A percentile compares a stretch with the other conserved stretches of the same genome.
phyloP scores from a whole-genome alignment of 2,888 invertebrate genomes.

The Drosophila hawaiiensis region DNA sequence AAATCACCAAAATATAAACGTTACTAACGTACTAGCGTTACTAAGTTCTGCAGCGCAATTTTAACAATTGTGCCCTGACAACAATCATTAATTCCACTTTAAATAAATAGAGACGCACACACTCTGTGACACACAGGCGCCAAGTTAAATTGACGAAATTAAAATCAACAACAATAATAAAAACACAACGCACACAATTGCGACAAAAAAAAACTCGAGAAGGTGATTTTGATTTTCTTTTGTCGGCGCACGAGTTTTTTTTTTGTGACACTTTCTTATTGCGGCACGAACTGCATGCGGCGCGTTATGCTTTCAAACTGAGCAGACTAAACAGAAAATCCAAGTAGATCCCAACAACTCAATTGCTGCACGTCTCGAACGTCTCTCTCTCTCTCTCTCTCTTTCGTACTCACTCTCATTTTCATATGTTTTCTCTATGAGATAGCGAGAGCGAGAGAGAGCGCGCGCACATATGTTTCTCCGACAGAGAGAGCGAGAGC shows the following conservation, averaged over 20 bases:
- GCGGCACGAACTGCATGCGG: conserved; percentile 41
- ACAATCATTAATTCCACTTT: conserved; percentile 18
- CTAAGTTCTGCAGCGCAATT: conserved; percentile 10
- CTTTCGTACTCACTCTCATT: conserved; percentile 4
- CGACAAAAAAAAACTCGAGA: conserved; percentile 12
- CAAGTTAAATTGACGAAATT: conserved; percentile 36
- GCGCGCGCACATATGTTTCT: conserved; percentile 8
- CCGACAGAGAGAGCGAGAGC: conserved; percentile 7
- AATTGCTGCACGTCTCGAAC: conserved; percentile 26
- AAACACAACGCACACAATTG: conserved; percentile 28
- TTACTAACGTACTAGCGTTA: too few relatives aligned
- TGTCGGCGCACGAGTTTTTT: conserved; percentile 25
- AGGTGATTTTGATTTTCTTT: conserved; percentile 44
- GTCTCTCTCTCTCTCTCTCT: neutral
- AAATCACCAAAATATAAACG: conserved; percentile 7
- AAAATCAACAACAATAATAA: conserved; percentile 24
- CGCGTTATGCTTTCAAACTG: conserved; percentile 51
- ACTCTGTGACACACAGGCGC: conserved; percentile 1
- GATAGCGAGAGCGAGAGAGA: conserved; percentile 7
- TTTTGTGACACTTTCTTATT: conserved; percentile 18
- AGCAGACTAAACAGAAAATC: conserved; percentile 52
- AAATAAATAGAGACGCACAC: conserved; percentile 26
- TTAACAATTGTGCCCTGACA: conserved; percentile 9
- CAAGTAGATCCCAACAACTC: conserved; percentile 44
- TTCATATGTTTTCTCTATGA: conserved; percentile 16